Evolutionary conservation across 2,888 invertebrate genomes (phyloP).

Genomic region (Acholoe squamosa): DNA sequence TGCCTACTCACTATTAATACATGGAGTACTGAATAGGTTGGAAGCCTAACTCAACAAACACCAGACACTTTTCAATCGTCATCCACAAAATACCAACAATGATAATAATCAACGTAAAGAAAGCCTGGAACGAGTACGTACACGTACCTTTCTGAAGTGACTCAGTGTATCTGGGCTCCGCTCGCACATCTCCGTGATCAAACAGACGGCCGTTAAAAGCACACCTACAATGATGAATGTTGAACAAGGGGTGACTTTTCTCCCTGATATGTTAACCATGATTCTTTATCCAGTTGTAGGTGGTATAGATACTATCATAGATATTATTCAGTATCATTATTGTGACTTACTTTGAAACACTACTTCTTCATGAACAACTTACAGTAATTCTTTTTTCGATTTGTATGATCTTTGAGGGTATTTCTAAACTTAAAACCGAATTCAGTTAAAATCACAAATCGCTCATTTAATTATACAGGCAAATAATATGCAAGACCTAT

Average conservation of each 20-base stretch:
- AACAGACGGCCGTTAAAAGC: conserved; percentile 97
- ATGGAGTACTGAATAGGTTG: neutral
- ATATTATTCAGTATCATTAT: too few relatives aligned
- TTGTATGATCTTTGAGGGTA: too few relatives aligned
- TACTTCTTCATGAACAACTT: too few relatives aligned
- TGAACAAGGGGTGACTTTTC: neutral
- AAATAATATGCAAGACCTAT: too few relatives aligned
- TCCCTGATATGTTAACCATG: neutral
- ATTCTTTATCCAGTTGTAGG: too few relatives aligned
- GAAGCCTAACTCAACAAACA: conserved; percentile 24
- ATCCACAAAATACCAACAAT: conserved; percentile 39
- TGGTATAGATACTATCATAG: too few relatives aligned
- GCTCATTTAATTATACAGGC: too few relatives aligned
- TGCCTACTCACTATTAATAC: neutral
- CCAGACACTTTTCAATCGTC: conserved; percentile 33
- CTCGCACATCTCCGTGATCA: conserved; percentile 99
- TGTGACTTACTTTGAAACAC: too few relatives aligned
- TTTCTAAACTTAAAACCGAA: too few relatives aligned
- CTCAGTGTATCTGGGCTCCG: conserved; percentile 97
- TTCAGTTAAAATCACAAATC: too few relatives aligned
- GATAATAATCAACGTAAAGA: conserved; percentile 27
- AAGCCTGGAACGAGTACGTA: conserved; percentile 57
- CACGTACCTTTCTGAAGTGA: conserved; percentile 97
- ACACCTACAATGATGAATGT: conserved; percentile 87
- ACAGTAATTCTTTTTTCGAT: too few relatives aligned